A percentile compares a stretch with the other conserved stretches of the same genome.
phyloP scores from a whole-genome alignment of 1,140 invertebrate species.

The Philopotamus ludificatus region DNA sequence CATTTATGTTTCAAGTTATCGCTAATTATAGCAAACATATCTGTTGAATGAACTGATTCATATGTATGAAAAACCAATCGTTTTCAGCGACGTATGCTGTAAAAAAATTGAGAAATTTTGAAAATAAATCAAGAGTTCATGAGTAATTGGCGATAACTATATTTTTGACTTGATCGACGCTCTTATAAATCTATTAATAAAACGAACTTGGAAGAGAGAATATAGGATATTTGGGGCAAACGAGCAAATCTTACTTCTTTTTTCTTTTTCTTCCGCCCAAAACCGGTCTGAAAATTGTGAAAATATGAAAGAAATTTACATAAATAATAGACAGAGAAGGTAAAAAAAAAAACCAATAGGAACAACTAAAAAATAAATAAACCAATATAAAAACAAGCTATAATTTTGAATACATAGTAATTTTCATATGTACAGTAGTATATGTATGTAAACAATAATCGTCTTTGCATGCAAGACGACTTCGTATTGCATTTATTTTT shows the following conservation, averaged over 20 bases:
- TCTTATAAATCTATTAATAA: conserved; percentile 39
- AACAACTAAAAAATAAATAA: too few relatives aligned
- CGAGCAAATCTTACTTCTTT: conserved; percentile 84
- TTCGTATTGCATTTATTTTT: too few relatives aligned
- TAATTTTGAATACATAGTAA: too few relatives aligned
- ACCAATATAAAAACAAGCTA: too few relatives aligned
- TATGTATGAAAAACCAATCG: too few relatives aligned
- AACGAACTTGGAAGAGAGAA: conserved; percentile 39
- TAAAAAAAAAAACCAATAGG: conserved; percentile 35
- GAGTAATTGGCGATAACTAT: conserved; percentile 43
- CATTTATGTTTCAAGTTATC: conserved; percentile 34
- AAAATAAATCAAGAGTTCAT: too few relatives aligned
- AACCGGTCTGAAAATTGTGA: conserved; percentile 75
- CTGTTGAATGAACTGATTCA: too few relatives aligned
- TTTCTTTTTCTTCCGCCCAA: conserved; percentile 94
- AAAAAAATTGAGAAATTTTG: too few relatives aligned
- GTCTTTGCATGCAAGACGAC: too few relatives aligned
- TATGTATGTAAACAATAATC: too few relatives aligned
- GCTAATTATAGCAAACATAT: conserved; percentile 41
- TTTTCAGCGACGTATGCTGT: too few relatives aligned
- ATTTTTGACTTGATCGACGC: conserved; percentile 32
- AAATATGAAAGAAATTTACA: conserved; percentile 44
- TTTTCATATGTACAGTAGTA: too few relatives aligned
- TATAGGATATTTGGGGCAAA: conserved; percentile 42
- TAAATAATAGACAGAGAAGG: conserved; percentile 40